Evolutionary conservation across 2,797 vertebrate species (phyloP).

Genomic region (Periophthalmus magnuspinnatus): DNA sequence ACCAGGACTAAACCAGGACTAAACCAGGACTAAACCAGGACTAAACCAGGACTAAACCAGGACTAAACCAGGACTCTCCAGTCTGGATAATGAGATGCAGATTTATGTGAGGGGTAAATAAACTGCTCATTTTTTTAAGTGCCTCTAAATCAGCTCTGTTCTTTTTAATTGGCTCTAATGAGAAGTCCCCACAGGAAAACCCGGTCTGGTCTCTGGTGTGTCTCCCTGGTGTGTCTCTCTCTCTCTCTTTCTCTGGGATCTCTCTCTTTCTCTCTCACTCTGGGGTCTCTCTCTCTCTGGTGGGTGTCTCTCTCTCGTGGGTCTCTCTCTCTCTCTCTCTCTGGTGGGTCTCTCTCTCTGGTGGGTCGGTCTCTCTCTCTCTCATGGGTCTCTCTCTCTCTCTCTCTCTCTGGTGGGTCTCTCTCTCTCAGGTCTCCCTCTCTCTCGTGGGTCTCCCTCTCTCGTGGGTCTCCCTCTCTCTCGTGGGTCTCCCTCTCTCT

Average conservation of each 20-base stretch:
- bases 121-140: background rate
- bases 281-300: too few species aligned
- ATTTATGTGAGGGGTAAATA: background rate
- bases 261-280: background rate
- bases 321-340: background rate
- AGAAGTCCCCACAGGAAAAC: background rate
- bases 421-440: background rate
- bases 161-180: constrained; percentile 1
- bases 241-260: too few species aligned
- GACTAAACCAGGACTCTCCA: too few species aligned
- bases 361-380: too few species aligned
- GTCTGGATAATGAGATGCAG: background rate
- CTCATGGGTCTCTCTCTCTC: too few species aligned
- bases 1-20: background rate
- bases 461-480: background rate
- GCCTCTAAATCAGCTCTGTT: background rate
- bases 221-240: background rate
- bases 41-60: background rate
- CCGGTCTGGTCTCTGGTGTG: background rate
- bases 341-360: background rate
- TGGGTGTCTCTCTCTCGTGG: background rate
- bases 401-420: too few species aligned
- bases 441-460: background rate
- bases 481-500: background rate
- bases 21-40: background rate